Base-by-base conservation (phyloP, 2,797 vertebrate genomes). In the Allenopithecus nigroviridis region DNA sequence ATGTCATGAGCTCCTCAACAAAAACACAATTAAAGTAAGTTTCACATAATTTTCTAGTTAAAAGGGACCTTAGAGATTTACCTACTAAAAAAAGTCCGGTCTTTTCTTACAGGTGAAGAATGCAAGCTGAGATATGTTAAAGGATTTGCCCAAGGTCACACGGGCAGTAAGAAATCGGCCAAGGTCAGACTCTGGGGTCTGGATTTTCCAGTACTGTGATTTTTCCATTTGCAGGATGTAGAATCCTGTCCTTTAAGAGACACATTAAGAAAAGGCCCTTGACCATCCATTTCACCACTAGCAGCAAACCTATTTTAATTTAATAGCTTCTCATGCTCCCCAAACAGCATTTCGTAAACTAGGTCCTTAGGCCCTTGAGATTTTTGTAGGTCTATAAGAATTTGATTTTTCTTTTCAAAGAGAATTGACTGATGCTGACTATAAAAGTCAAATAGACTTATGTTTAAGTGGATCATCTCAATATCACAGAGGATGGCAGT, bases 371-470 rank as follows among this genome's bases (percentile, higher is more conserved):
- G 21, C 59, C 43, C 30, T 43, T n/a, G 83, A 28, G 83, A 59
- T 48, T 68, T 57, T 39, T 36, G 55, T 80, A 48, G 41, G 83
- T 84, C 86, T 68, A 4, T 12, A 83, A 41, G 72, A 81, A 75
- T 95, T 79, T 70, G 26, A 84, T 75, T 97, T 84, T 80, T 80
- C 86, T 96, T 87, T 87, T 83, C 59, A 46, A 59, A 91, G 36
- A 14, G 19, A 91, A 43, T 88, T 75, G 83, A 76, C 48, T 5
- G 53, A 41, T 75, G 53, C 78, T 24, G 53, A 68, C 2, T 8
- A 14, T 75, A 24, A 88, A 39, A 70, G 48, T 64, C 70, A 50
- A 79, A 41, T 1, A 79, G 70, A 46, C 41, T 84, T 24, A 5
- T 0, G 1, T 76, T 14, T 10, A 95, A 79, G 46, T 8, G n/a